Percentiles rank a stretch among this genome's conserved stretches.
These are phyloP conservation scores for Caerostris extrusa DNA, from an alignment of 1,140 invertebrate species.

Conservation along the genomic window DNA sequence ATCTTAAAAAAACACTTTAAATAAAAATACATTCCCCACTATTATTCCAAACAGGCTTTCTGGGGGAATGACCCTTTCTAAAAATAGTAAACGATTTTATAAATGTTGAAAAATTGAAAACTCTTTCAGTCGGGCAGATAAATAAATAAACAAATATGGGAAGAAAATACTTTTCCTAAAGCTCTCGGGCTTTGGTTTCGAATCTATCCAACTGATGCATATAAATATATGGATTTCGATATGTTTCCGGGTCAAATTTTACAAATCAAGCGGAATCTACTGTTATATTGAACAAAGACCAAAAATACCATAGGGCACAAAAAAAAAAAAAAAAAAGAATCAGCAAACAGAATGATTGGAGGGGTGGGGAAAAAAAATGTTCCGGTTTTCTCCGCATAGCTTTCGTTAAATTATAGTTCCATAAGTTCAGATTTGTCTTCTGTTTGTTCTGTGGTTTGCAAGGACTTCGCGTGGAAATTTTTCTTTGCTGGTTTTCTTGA, in stretches of 20 bases:
- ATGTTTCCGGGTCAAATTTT: conserved; percentile 34
- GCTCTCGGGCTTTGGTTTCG: neutral
- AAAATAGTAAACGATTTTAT: conserved; percentile 53
- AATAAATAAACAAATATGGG: conserved; percentile 27
- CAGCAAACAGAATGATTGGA: neutral
- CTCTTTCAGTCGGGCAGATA: neutral
- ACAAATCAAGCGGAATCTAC: conserved; percentile 23
- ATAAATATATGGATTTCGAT: neutral
- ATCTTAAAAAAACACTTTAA: neutral
- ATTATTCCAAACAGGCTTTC: neutral
- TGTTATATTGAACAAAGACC: conserved; percentile 28
- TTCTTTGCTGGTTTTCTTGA: neutral
- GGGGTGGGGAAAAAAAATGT: neutral
- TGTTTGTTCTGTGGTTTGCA: conserved; percentile 9
- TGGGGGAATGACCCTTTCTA: neutral
- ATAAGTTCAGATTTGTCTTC: conserved; percentile 7
- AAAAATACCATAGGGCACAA: conserved; percentile 13
- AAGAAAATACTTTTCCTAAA: neutral
- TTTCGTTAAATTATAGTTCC: conserved; percentile 39
- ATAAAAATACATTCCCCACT: neutral
- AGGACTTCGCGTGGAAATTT: neutral
- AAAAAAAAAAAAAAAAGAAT: conserved; percentile 26
- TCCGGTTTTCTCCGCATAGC: neutral
- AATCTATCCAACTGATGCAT: no score
- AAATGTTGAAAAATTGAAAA: conserved; percentile 65